Conservation (phyloP, 2,113 vertebrate species). For the Epinephelus cyanopodus region DNA sequence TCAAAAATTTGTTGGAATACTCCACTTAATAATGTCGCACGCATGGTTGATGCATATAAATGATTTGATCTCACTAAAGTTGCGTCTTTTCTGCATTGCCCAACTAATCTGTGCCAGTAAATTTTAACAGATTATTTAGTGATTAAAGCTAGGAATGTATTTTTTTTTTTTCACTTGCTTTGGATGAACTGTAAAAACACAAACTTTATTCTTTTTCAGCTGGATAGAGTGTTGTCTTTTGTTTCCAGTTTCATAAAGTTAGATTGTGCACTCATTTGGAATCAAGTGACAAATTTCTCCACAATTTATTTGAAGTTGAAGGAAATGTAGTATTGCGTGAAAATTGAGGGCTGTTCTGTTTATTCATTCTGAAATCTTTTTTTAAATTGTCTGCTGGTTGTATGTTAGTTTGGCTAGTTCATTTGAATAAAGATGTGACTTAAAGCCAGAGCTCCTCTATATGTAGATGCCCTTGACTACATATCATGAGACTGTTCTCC, state of each 20-base stretch:
- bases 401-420: slow-evolving; percentile 39
- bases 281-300: slow-evolving; percentile 9
- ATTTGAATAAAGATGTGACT: slow-evolving; percentile 14
- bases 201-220: slow-evolving; percentile 18
- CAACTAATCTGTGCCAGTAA: slow-evolving; percentile 41
- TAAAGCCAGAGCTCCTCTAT: not conserved
- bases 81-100: slow-evolving; percentile 26
- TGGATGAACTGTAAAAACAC: slow-evolving; percentile 6
- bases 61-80: slow-evolving; percentile 22
- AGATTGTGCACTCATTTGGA: slow-evolving; percentile 12
- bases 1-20: slow-evolving; percentile 23
- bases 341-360: slow-evolving; percentile 54
- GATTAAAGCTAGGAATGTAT: not conserved
- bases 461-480: not conserved
- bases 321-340: slow-evolving; percentile 36
- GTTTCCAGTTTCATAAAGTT: slow-evolving; percentile 9
- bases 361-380: slow-evolving; percentile 64
- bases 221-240: slow-evolving; percentile 13
- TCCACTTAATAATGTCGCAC: slow-evolving; percentile 23
- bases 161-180: not conserved
- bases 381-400: slow-evolving; percentile 51
- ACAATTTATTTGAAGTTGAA: slow-evolving; percentile 37
- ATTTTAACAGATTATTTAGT: slow-evolving; percentile 13
- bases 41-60: not conserved
- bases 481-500: not conserved